Conservation (phyloP, 2,888 invertebrate genomes). For the Lordiphosa andalusiaca region DNA sequence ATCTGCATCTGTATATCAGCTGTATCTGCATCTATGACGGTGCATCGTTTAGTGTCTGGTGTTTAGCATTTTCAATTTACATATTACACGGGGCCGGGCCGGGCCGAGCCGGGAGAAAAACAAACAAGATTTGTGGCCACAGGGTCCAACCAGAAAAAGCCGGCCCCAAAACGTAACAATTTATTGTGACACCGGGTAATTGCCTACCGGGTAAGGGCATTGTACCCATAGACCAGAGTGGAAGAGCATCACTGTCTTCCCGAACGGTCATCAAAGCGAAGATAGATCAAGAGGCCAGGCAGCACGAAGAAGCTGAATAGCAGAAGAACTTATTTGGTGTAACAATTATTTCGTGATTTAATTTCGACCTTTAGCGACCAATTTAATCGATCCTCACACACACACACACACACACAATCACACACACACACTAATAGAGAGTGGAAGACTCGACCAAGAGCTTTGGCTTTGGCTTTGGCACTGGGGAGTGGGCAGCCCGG, state of each 20-base stretch:
- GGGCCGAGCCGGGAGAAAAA: constrained; percentile 36
- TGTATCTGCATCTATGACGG: constrained; percentile 36
- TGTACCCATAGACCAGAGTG: constrained; percentile 30
- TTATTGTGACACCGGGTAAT: constrained; percentile 73
- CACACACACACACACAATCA: constrained; percentile 27
- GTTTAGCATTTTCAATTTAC: constrained; percentile 75
- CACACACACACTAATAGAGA: constrained; percentile 26
- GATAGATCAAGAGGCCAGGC: constrained; percentile 35
- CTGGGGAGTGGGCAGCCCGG: constrained; percentile 55
- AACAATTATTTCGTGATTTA: constrained; percentile 75
- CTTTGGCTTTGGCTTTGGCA: constrained; percentile 17
- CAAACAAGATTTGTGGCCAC: constrained; percentile 71
- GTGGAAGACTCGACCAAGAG: constrained; percentile 13
- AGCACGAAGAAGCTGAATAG: constrained; percentile 22
- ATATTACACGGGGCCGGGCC: constrained; percentile 60
- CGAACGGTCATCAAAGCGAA: constrained; percentile 36
- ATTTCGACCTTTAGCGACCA: constrained; percentile 75
- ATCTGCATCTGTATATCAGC: constrained; percentile 26
- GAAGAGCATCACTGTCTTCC: constrained; percentile 21
- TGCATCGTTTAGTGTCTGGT: constrained; percentile 69
- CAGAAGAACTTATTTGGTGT: constrained; percentile 73
- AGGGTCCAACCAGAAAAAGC: neutral
- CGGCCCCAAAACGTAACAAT: constrained; percentile 59
- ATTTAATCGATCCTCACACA: constrained; percentile 73
- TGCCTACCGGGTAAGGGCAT: constrained; percentile 52